Percentiles rank a stretch among this genome's conserved stretches.
Evolutionary conservation across 2,797 vertebrate species (phyloP).

Genomic region (Semotilus atromaculatus): DNA sequence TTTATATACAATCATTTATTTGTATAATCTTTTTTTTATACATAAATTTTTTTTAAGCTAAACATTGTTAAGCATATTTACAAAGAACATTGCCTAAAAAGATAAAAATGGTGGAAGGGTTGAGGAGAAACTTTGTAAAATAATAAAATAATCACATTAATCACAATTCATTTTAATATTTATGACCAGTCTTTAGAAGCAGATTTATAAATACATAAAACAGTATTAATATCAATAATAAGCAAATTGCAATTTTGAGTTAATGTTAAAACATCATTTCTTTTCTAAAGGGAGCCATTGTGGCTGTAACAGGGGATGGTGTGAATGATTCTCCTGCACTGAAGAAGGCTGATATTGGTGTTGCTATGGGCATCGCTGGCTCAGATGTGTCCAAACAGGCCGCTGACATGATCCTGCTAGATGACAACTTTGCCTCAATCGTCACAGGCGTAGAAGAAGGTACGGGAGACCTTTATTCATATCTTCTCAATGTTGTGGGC

Average conservation of each 20-base stretch:
- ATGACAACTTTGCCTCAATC: conserved; percentile 89
- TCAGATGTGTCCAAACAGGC: conserved; percentile 90
- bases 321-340: conserved; percentile 90
- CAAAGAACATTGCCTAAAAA: not conserved
- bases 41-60: too few species aligned
- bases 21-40: not conserved
- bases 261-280: not conserved
- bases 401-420: conserved; percentile 89
- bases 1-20: not conserved
- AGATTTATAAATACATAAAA: not conserved
- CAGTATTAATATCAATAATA: not conserved
- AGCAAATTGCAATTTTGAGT: not conserved
- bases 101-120: not conserved
- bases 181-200: not conserved
- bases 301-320: conserved; percentile 87
- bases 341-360: conserved; percentile 89
- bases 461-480: conserved; percentile 53
- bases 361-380: conserved; percentile 90
- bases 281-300: conserved; percentile 82
- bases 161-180: not conserved
- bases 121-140: not conserved
- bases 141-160: not conserved
- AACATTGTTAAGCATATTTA: too few species aligned
- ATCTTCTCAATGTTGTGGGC: not conserved
- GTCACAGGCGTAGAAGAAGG: conserved; percentile 90